Evolutionary conservation across 2,888 invertebrate species (phyloP).

Genomic region (Hypomecis punctinalis): DNA sequence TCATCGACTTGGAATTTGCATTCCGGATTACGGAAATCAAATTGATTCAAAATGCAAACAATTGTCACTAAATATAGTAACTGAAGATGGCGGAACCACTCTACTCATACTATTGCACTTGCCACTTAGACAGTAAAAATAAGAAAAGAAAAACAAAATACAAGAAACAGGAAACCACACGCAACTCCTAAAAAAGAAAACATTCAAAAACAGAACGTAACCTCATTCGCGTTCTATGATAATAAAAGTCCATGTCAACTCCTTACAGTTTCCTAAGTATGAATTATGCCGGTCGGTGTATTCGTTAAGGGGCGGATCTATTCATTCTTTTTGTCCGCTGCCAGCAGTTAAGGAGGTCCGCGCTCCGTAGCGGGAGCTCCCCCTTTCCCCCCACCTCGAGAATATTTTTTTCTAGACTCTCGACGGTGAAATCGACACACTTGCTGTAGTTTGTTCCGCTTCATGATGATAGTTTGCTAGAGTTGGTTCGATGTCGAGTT

Average conservation of each 20-base stretch:
- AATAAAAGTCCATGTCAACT: constrained; percentile 74
- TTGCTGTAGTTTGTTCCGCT: constrained; percentile 82
- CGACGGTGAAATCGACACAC: constrained; percentile 83
- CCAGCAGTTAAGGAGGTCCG: constrained; percentile 82
- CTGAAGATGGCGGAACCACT: too few relatives aligned
- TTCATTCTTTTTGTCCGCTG: constrained; percentile 85
- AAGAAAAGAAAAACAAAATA: not conserved
- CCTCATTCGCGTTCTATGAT: constrained; percentile 57
- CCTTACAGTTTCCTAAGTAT: constrained; percentile 83
- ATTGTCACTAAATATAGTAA: too few relatives aligned
- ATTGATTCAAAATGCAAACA: too few relatives aligned
- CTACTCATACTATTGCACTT: too few relatives aligned
- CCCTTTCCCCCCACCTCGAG: constrained; percentile 75
- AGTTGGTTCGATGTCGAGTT: constrained; percentile 65
- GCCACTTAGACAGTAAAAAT: not conserved
- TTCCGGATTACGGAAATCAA: too few relatives aligned
- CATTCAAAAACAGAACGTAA: constrained; percentile 39
- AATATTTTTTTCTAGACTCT: constrained; percentile 83
- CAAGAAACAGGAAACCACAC: not conserved
- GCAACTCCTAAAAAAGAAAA: constrained; percentile 31
- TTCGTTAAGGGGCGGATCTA: constrained; percentile 85
- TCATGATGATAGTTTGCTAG: constrained; percentile 80
- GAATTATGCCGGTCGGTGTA: constrained; percentile 85
- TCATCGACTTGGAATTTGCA: too few relatives aligned
- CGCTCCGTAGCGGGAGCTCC: constrained; percentile 53